Percentiles rank a stretch among this genome's conserved stretches.
These are phyloP conservation scores for Carduelis carduelis DNA, from an alignment of 2,797 vertebrate genomes.

Conservation along the genomic window DNA sequence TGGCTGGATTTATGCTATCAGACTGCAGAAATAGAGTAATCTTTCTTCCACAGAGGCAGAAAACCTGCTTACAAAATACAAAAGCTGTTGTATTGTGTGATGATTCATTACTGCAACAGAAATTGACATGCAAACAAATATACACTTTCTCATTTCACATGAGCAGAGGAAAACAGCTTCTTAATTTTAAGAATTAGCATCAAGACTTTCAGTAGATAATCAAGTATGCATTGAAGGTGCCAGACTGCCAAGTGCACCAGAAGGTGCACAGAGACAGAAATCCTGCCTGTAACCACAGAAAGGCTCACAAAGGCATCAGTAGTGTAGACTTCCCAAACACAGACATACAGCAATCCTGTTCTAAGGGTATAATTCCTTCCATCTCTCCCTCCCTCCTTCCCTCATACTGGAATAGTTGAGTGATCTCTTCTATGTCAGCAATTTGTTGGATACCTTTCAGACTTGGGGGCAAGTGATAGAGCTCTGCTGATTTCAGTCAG, in stretches of 20 bases:
- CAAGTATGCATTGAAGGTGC: neutral
- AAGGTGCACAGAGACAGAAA: neutral
- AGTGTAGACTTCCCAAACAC: neutral
- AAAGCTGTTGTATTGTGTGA: neutral
- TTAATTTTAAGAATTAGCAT: constrained; percentile 24
- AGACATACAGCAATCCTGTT: neutral
- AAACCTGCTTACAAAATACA: neutral
- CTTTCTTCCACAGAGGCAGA: neutral
- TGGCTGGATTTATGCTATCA: neutral
- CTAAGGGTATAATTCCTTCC: neutral
- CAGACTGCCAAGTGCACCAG: neutral
- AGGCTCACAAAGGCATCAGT: neutral
- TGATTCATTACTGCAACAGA: constrained; percentile 34
- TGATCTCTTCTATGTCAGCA: neutral
- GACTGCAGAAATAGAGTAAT: neutral
- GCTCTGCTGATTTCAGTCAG: neutral
- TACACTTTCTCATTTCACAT: constrained; percentile 19
- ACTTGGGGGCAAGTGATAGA: neutral
- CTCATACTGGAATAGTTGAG: neutral
- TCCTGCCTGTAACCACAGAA: neutral
- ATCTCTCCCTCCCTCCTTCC: neutral
- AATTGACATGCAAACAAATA: neutral
- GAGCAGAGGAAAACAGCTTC: neutral
- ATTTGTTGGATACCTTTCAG: neutral
- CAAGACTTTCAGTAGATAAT: constrained; percentile 14